phyloP scores from a whole-genome alignment of 92 coral and sea anemone species.

The Actinostola sp. region DNA sequence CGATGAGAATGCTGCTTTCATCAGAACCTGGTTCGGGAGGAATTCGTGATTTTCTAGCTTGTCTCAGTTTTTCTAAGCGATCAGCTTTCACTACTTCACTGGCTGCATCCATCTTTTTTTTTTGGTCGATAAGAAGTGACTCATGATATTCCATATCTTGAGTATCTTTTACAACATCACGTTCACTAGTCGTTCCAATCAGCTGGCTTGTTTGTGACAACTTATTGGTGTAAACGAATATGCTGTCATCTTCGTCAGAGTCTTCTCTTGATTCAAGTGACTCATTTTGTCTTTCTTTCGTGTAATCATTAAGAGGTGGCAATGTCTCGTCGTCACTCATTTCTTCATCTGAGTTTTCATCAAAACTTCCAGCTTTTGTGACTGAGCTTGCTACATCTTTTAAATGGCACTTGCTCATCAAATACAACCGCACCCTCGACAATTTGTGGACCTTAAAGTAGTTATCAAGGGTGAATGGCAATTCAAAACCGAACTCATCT shows the following conservation, averaged over 20 bases:
- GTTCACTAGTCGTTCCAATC: too few relatives aligned
- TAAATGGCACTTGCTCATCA: slow-evolving; percentile 2
- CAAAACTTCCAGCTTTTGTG: not conserved
- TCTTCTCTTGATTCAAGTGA: too few relatives aligned
- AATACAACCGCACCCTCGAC: slow-evolving; percentile 25
- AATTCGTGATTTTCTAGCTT: slow-evolving; percentile 19
- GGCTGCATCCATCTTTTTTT: not conserved
- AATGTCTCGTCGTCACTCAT: too few relatives aligned
- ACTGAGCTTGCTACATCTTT: not conserved
- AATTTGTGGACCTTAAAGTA: slow-evolving; percentile 39
- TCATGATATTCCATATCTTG: too few relatives aligned
- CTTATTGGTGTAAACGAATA: too few relatives aligned
- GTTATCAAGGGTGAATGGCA: slow-evolving; percentile 41
- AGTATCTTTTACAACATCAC: too few relatives aligned
- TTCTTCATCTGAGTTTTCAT: not conserved
- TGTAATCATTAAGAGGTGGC: too few relatives aligned
- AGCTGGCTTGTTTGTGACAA: too few relatives aligned
- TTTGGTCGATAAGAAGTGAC: not conserved
- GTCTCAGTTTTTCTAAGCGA: slow-evolving; percentile 11
- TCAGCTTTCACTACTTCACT: not conserved
- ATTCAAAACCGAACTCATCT: slow-evolving; percentile 25
- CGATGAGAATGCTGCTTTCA: slow-evolving; percentile 12
- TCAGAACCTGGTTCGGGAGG: slow-evolving; percentile 27
- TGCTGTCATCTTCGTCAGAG: too few relatives aligned
- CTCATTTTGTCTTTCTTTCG: too few relatives aligned